Evolutionary conservation across 2,113 vertebrate genomes (phyloP).

Genomic region (Psittacus erithacus): DNA sequence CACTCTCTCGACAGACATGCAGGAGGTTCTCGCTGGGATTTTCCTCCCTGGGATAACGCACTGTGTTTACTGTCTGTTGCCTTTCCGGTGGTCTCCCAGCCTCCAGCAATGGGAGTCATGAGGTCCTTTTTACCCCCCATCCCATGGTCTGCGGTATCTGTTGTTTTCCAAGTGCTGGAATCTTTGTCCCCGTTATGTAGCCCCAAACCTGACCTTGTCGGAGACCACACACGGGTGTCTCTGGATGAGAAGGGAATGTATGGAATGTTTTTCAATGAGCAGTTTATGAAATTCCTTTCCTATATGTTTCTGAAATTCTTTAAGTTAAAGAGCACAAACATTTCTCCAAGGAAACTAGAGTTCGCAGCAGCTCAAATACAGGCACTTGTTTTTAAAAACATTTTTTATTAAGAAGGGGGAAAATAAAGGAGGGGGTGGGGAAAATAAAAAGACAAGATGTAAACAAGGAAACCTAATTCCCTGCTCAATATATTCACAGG

Average conservation of each 20-base stretch:
- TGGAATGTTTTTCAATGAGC: slow-evolving; percentile 76
- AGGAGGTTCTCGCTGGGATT: slow-evolving; percentile 13
- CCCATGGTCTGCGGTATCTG: slow-evolving; percentile 48
- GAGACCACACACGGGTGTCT: slow-evolving; percentile 77
- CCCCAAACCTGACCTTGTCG: slow-evolving; percentile 68
- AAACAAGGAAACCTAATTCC: slow-evolving; percentile 63
- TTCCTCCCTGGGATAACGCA: slow-evolving; percentile 38
- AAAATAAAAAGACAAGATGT: slow-evolving; percentile 61
- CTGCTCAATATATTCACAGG: background rate
- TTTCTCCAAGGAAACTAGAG: slow-evolving; percentile 68
- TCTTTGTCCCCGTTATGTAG: slow-evolving; percentile 67
- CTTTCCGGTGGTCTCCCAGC: slow-evolving; percentile 60
- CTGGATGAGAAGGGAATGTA: slow-evolving; percentile 72
- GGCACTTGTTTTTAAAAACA: slow-evolving; percentile 69
- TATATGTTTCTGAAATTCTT: slow-evolving; percentile 73
- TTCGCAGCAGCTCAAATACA: slow-evolving; percentile 30
- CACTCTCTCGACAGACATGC: slow-evolving; percentile 18
- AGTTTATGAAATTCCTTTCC: slow-evolving; percentile 76
- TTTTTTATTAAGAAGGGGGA: slow-evolving; percentile 33
- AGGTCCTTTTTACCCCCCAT: slow-evolving; percentile 20
- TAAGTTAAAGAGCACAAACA: slow-evolving; percentile 56
- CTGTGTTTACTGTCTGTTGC: slow-evolving; percentile 58
- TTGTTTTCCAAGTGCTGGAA: slow-evolving; percentile 64
- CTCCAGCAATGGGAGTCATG: slow-evolving; percentile 32
- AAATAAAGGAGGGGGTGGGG: background rate